Conservation (phyloP, 2,888 invertebrate species). For the Trissonchulus latispiculum region DNA sequence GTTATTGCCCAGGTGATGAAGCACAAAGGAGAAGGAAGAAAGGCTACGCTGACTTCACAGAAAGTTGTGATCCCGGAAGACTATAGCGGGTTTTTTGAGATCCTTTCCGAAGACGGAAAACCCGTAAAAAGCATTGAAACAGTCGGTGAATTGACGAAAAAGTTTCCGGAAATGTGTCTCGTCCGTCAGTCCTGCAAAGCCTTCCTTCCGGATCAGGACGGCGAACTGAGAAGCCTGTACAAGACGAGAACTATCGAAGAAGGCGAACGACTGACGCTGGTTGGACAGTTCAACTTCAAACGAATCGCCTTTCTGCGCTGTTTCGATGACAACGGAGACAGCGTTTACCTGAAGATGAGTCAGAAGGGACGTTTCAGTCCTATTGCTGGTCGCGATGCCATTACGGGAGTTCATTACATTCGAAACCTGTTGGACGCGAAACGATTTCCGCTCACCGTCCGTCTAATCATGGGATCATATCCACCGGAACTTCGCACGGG, state of each 20-base stretch:
- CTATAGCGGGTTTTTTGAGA: conserved; percentile 73
- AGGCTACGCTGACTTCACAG: conserved; percentile 61
- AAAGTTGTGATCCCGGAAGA: conserved; percentile 78
- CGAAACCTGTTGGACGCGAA: conserved; percentile 69
- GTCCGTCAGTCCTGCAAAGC: conserved; percentile 55
- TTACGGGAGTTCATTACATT: conserved; percentile 84
- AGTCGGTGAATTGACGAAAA: conserved; percentile 63
- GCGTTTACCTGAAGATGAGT: conserved; percentile 68
- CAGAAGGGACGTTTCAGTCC: conserved; percentile 83
- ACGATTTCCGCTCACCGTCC: conserved; percentile 78
- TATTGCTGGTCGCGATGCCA: conserved; percentile 80
- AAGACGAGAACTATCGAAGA: conserved; percentile 29
- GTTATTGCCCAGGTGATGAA: conserved; percentile 46
- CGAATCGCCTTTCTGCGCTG: conserved; percentile 61
- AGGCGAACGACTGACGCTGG: conserved; percentile 43
- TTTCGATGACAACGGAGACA: conserved; percentile 70
- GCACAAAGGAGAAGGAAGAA: conserved; percentile 49
- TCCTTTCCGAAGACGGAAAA: conserved; percentile 82
- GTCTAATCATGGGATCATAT: conserved; percentile 60
- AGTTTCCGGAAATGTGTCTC: conserved; percentile 54
- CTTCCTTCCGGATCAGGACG: conserved; percentile 37
- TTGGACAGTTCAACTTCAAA: conserved; percentile 34
- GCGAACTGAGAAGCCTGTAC: conserved; percentile 31
- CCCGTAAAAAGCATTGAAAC: conserved; percentile 79
- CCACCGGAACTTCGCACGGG: neutral